phyloP scores from a whole-genome alignment of 2,888 invertebrate species.

The Pachymerium ferrugineum region DNA sequence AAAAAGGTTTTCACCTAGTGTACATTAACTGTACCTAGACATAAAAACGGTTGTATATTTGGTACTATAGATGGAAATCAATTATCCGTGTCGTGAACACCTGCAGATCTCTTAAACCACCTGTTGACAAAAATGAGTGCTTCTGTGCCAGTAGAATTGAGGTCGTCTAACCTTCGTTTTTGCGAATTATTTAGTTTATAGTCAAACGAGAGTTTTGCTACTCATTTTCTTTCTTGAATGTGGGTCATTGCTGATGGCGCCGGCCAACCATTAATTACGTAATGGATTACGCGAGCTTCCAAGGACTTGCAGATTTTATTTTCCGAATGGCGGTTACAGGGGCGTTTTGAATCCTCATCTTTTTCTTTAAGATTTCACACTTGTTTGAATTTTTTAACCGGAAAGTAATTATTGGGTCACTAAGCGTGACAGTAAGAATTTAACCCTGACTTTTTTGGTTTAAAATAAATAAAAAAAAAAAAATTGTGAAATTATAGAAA shows the following conservation, averaged over 20 bases:
- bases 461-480: too few species aligned
- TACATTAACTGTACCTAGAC: not conserved
- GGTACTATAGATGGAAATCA: not conserved
- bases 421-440: too few species aligned
- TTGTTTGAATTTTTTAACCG: too few species aligned
- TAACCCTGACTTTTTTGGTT: too few species aligned
- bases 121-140: not conserved
- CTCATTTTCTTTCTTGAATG: not conserved
- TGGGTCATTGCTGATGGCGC: constrained; percentile 13
- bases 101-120: not conserved
- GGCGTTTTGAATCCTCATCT: not conserved
- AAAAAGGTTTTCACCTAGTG: not conserved
- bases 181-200: not conserved
- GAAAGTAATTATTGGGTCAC: not conserved
- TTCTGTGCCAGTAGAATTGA: constrained; percentile 9
- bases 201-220: not conserved
- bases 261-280: constrained; percentile 7
- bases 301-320: not conserved
- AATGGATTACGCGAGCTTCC: constrained; percentile 4
- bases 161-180: constrained; percentile 4
- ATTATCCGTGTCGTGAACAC: not conserved
- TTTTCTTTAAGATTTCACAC: too few species aligned
- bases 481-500: too few species aligned
- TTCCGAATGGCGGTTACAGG: not conserved
- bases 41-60: not conserved